A percentile compares a stretch with the other conserved stretches of the same genome.
Conservation (phyloP, 2,888 invertebrate genomes). For the Galeopsomyia nigrocyanea region DNA sequence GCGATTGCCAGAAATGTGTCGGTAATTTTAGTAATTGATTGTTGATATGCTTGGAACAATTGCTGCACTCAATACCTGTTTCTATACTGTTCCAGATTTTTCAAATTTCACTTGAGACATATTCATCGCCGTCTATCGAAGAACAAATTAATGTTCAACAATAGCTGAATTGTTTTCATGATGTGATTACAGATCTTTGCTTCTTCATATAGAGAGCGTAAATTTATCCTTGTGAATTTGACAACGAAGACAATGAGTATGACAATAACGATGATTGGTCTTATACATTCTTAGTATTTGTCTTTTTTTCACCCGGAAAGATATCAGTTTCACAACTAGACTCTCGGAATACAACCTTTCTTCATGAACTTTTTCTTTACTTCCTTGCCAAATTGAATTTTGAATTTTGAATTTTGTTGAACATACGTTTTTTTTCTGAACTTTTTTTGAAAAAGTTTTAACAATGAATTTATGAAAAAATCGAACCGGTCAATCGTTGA, state of each 20-base stretch:
- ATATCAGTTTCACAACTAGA: constrained; percentile 39
- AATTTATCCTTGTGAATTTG: constrained; percentile 18
- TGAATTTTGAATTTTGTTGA: constrained; percentile 3
- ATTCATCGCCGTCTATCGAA: too few species aligned
- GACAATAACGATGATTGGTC: constrained; percentile 51
- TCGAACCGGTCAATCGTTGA: constrained; percentile 50
- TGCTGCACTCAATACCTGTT: constrained; percentile 6
- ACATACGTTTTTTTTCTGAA: constrained; percentile 3
- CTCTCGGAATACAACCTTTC: constrained; percentile 59
- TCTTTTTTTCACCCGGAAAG: constrained; percentile 34
- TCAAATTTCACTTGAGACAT: not conserved
- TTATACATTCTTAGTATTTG: constrained; percentile 24
- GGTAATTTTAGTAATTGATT: not conserved
- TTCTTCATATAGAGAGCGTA: too few species aligned
- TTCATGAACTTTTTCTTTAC: constrained; percentile 9
- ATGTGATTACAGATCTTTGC: too few species aligned
- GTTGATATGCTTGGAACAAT: constrained; percentile 41
- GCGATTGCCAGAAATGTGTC: constrained; percentile 25
- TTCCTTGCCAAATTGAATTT: not conserved
- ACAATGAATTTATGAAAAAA: constrained; percentile 54
- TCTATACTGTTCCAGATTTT: constrained; percentile 21
- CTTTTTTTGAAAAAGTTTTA: constrained; percentile 49
- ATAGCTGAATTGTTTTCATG: too few species aligned
- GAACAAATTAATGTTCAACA: too few species aligned
- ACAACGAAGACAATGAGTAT: constrained; percentile 54